Percentiles rank a stretch among this genome's conserved stretches.
Evolutionary conservation across 2,797 vertebrate species (phyloP).

Genomic region (Sebastes iracundus): DNA sequence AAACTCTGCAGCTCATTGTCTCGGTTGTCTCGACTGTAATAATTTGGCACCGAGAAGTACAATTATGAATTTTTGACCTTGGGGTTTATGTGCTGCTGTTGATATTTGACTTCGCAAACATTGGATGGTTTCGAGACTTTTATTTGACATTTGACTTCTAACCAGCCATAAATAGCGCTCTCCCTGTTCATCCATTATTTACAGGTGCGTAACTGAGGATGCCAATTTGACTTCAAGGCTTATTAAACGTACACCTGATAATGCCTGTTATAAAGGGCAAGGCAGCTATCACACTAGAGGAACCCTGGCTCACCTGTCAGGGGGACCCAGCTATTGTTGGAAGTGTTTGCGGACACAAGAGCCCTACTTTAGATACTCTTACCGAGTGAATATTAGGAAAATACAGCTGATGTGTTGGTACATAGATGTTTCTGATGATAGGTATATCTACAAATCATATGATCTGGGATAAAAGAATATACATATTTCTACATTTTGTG

Average conservation of each 20-base stretch:
- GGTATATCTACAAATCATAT: background rate
- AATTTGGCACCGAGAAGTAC: constrained; percentile 42
- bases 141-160: constrained; percentile 52
- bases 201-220: constrained; percentile 72
- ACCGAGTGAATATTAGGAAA: background rate
- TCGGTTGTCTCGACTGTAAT: constrained; percentile 52
- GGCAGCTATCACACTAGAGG: constrained; percentile 53
- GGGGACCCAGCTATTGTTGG: constrained; percentile 56
- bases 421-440: background rate
- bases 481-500: background rate
- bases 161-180: constrained; percentile 50
- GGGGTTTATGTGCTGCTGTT: constrained; percentile 15
- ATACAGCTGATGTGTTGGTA: background rate
- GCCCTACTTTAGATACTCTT: background rate
- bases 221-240: constrained; percentile 75
- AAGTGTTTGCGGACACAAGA: constrained; percentile 42
- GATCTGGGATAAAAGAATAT: background rate
- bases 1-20: constrained; percentile 59
- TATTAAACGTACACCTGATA: constrained; percentile 79
- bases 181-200: constrained; percentile 70
- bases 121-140: constrained; percentile 28
- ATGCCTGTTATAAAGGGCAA: constrained; percentile 62
- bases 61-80: constrained; percentile 39
- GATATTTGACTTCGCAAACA: constrained; percentile 45
- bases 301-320: constrained; percentile 69